Evolutionary conservation across 2,797 vertebrate species (phyloP), one percentile per base, ranked within the genome.

Genomic region (Chrysocyon brachyurus): DNA sequence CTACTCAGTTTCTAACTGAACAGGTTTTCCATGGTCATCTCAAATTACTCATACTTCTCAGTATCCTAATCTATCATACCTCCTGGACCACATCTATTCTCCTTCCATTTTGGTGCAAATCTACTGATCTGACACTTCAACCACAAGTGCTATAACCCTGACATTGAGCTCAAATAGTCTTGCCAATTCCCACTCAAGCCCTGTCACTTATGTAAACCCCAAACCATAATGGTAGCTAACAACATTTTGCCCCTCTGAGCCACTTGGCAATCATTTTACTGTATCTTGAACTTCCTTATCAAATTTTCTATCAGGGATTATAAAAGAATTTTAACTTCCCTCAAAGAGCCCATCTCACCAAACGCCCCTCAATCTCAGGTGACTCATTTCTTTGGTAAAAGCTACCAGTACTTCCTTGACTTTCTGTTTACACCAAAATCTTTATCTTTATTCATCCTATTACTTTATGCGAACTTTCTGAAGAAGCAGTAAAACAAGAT

Each of bases 391-490:
- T 83, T 57, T 78, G 33, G 61, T 56, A 61, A 75, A 95, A 63
- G 7, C 40, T 75, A 85, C 22, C 24, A 36, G 59, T 68, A 40
- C 12, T 28, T 79, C 26, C 56, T 21, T 83, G 46, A 87, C 22
- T 87, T 66, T 93, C 52, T 92, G 36, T 36, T 78, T 57, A 84
- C 11, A 54, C 90, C 21, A 83, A 70, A 96, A 78, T 54, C 10
- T 89, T 94, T 57, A 84, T n/a, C 94, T 87, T 92, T 75, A 57
- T 40, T 90, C 56, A 92, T 24, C 26, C 46, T 86, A 73, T 61
- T 73, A 64, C 59, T 72, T 63, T 91, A 24, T 49, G 40, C 59
- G 73, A 61, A 91, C 24, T 81, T 83, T 72, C 16, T 83, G 31
- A 87, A 63, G 33, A 33, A 90, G 73, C 28, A 17, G 70, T 31